phyloP scores from a whole-genome alignment of 2,797 vertebrate species.

The Telmatherina bonti region DNA sequence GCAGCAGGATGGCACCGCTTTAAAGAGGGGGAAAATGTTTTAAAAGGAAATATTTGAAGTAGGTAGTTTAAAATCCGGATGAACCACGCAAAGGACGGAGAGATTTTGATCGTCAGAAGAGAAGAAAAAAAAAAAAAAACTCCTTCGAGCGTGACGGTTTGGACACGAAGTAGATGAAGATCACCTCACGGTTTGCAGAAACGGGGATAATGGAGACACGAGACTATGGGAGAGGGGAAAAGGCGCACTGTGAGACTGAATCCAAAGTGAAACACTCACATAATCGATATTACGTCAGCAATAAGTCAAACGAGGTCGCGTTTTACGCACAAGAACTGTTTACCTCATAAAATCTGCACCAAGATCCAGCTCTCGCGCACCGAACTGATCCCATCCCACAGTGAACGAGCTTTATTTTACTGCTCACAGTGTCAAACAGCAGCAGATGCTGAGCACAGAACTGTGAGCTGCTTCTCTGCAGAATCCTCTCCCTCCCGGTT shows the following conservation, averaged over 20 bases:
- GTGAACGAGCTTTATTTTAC: conserved; percentile 7
- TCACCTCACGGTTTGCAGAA: conserved; percentile 34
- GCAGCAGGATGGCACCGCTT: conserved; percentile 36
- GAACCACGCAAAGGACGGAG: conserved; percentile 20
- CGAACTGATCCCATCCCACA: conserved; percentile 36
- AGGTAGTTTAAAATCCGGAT: conserved; percentile 48
- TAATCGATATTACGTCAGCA: conserved; percentile 71
- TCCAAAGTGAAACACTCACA: conserved; percentile 65
- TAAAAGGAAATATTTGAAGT: not conserved
- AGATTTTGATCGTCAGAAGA: conserved; percentile 15
- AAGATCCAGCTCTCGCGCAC: not conserved
- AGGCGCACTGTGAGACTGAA: conserved; percentile 54
- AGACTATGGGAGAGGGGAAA: conserved; percentile 30
- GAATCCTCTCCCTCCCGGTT: too few species aligned
- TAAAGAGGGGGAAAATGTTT: not conserved
- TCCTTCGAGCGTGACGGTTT: conserved; percentile 37
- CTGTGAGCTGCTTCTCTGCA: not conserved
- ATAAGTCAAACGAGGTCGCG: conserved; percentile 43
- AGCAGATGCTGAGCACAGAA: too few species aligned
- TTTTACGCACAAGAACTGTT: conserved; percentile 18
- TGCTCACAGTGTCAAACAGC: too few species aligned
- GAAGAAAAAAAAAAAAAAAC: conserved; percentile 16
- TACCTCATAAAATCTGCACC: conserved; percentile 4
- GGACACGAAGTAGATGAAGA: conserved; percentile 37
- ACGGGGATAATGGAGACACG: too few species aligned